Evolutionary conservation across 1,140 invertebrate species (phyloP).

Genomic region (Drosophila nebulosa): DNA sequence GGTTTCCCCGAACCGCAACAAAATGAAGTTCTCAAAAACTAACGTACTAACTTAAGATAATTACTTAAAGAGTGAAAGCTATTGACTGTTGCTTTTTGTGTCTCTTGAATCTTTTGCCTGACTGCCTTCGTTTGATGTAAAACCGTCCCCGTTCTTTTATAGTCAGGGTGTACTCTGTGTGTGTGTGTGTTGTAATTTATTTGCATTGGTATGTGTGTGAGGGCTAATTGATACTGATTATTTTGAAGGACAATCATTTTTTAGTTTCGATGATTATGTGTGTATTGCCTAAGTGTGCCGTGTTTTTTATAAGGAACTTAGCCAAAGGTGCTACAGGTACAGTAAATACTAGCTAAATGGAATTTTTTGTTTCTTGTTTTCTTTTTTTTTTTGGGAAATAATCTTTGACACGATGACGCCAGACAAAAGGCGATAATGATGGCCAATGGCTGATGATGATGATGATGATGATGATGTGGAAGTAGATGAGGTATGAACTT

Average conservation of each 20-base stretch:
- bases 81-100: too few species aligned
- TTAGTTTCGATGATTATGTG: slow-evolving; percentile 28
- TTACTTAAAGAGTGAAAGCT: background rate
- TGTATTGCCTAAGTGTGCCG: background rate
- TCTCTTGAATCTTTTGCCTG: too few species aligned
- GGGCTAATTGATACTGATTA: slow-evolving; percentile 68
- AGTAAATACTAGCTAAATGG: background rate
- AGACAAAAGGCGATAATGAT: slow-evolving; percentile 7
- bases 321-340: background rate
- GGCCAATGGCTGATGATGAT: slow-evolving; percentile 3
- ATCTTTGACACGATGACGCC: slow-evolving; percentile 39
- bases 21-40: too few species aligned
- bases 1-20: too few species aligned
- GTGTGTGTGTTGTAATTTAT: slow-evolving; percentile 26
- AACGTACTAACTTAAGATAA: too few species aligned
- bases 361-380: slow-evolving; percentile 1
- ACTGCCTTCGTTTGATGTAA: background rate
- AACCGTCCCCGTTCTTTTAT: background rate
- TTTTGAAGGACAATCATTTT: slow-evolving; percentile 67
- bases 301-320: slow-evolving; percentile 33
- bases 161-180: background rate
- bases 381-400: too few species aligned
- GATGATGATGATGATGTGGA: slow-evolving; percentile 10
- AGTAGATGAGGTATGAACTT: slow-evolving; percentile 44
- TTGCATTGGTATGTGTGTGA: slow-evolving; percentile 23